Base-by-base conservation (phyloP, 2,113 vertebrate species). In the Podiceps cristatus region DNA sequence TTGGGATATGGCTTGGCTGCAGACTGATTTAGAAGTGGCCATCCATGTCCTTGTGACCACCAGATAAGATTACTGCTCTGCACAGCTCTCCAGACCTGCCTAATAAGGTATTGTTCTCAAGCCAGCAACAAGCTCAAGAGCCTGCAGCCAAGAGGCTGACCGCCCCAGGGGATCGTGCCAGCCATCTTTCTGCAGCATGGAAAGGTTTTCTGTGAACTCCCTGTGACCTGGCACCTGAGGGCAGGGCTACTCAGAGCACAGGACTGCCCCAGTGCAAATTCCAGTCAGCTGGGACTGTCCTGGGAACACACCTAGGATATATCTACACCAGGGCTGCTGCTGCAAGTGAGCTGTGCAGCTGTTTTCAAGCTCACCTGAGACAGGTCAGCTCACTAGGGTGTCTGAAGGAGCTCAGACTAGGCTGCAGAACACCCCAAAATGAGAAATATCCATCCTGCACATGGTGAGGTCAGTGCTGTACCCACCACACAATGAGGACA, bases 41-140 rank as follows among this genome's bases (percentile, higher is more conserved):
- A 92, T 82, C 88, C 92, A 44, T 83, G 83, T 68, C 96, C 96
- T 96, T 93, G 93, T 98, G 97, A 97, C 94, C 87, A 93, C 90
- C 94, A 97, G 97, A 98, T 98, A 98, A 98, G 95, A 97, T 97
- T 97, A 97, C 97, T 94, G 83, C 88, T 74, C 93, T 52, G 50
- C 40, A 63, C 69, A 44, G 59, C 68, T 71, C 72, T 80, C 79
- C 95, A 97, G 87, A 83, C 55, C 91, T 94, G 80, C 97, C 97
- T 97, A 97, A 97, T 98, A 98, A 97, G 97, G 97, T 27, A 50
- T 85, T 91, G 91, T 18, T 97, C 84, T 74, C 6, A 0, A 86
- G 45, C 40, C 55, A 88, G 86, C 62, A 91, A 37, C 60, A 35
- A 66, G 89, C 80, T 83, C 82, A 40, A 67, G 49, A 97, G 85